These are phyloP conservation scores for Campylorhamphus procurvoides DNA, from an alignment of 2,113 vertebrate species.

Conservation along the genomic window DNA sequence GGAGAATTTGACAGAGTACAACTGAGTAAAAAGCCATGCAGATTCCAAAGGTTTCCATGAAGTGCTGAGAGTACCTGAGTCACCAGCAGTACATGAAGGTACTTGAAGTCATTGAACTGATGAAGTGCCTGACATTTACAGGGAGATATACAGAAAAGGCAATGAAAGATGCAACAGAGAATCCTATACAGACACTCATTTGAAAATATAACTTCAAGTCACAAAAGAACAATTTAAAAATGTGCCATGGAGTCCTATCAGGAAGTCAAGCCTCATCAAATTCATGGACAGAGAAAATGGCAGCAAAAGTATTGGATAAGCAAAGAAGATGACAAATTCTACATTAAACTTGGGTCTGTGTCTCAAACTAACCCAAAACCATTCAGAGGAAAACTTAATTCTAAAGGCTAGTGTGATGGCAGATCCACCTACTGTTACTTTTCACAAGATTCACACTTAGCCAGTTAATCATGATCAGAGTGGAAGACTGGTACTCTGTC, in stretches of 20 bases:
- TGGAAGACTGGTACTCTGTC: neutral
- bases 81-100: neutral
- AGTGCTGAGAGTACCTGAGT: neutral
- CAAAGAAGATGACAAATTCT: neutral
- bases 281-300: neutral
- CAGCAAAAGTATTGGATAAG: neutral
- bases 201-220: neutral
- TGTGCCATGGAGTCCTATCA: accelerated
- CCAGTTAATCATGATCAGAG: neutral
- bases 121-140: conserved; percentile 5
- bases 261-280: neutral
- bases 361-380: neutral
- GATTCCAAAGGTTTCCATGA: neutral
- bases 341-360: neutral
- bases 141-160: neutral
- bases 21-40: neutral
- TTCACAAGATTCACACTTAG: neutral
- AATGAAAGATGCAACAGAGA: neutral
- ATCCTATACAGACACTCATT: neutral
- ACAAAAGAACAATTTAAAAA: neutral
- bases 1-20: neutral
- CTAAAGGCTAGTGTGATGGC: neutral
- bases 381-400: neutral
- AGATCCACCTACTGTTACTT: neutral
- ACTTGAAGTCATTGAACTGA: neutral